Conservation (phyloP, 2,888 invertebrate genomes). For the Julus scandinavius region DNA sequence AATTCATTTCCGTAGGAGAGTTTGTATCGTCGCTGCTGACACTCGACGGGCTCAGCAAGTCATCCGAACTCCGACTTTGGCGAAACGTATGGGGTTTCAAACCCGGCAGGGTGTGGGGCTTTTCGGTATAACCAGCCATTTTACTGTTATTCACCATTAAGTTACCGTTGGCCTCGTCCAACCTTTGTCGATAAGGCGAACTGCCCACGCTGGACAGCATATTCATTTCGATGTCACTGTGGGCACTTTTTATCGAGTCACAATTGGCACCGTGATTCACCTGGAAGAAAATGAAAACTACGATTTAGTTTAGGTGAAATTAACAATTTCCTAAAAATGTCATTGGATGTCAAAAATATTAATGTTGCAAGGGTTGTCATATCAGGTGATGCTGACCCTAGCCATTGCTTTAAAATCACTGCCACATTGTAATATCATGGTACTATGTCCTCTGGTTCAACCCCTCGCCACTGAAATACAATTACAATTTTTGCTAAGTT, state of each 20-base stretch:
- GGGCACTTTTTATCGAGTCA: conserved; percentile 19
- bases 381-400: too few species aligned
- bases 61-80: conserved; percentile 52
- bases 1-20: conserved; percentile 87
- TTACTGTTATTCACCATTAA: conserved; percentile 3
- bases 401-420: too few species aligned
- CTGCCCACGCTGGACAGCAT: conserved; percentile 55
- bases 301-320: neutral
- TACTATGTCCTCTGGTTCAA: too few species aligned
- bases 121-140: conserved; percentile 58
- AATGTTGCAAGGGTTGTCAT: too few species aligned
- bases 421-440: too few species aligned
- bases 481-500: too few species aligned
- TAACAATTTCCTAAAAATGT: too few species aligned
- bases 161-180: conserved; percentile 58
- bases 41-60: conserved; percentile 56
- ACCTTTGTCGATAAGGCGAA: conserved; percentile 55
- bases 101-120: conserved; percentile 77
- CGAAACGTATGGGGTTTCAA: conserved; percentile 59
- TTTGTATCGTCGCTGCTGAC: conserved; percentile 81
- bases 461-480: too few species aligned
- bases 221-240: conserved; percentile 58
- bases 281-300: neutral
- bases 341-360: too few species aligned
- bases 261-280: conserved; percentile 40